Percentiles rank a stretch among this genome's conserved stretches.
These are phyloP conservation scores for Hedychridium roseum DNA, from an alignment of 2,888 invertebrate species.

Conservation along the genomic window DNA sequence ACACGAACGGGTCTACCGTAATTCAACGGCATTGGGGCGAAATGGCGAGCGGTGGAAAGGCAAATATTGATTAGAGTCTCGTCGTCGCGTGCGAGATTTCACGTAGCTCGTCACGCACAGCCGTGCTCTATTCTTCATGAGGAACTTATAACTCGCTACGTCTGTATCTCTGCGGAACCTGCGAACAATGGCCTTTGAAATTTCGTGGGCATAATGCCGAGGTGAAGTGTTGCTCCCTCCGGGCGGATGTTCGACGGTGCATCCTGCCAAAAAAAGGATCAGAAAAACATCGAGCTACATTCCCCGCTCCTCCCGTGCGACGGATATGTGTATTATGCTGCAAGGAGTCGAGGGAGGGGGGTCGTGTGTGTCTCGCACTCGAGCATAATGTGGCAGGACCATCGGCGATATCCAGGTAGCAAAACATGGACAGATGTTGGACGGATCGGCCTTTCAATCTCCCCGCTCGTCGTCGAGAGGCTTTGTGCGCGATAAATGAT, in stretches of 20 bases:
- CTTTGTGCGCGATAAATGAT: slow-evolving; percentile 45
- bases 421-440: slow-evolving; percentile 54
- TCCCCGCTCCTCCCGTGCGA: slow-evolving; percentile 31
- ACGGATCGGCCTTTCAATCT: slow-evolving; percentile 48
- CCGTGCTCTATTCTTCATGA: too few relatives aligned
- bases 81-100: too few relatives aligned
- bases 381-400: slow-evolving; percentile 44
- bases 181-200: slow-evolving; percentile 13
- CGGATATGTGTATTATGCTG: slow-evolving; percentile 29
- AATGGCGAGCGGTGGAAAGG: too few relatives aligned
- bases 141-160: too few relatives aligned
- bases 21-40: too few relatives aligned
- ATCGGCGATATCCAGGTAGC: slow-evolving; percentile 42
- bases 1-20: too few relatives aligned
- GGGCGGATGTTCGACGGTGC: slow-evolving; percentile 28
- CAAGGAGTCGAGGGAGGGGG: neutral
- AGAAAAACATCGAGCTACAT: slow-evolving; percentile 10
- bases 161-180: too few relatives aligned
- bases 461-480: too few relatives aligned
- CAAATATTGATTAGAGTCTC: too few relatives aligned
- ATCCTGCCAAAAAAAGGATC: slow-evolving; percentile 23
- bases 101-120: too few relatives aligned
- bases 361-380: slow-evolving; percentile 41
- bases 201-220: slow-evolving; percentile 13
- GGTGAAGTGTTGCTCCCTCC: slow-evolving; percentile 12